These are phyloP conservation scores for Tiliacea aurago DNA, from an alignment of 2,888 invertebrate genomes.

Conservation along the genomic window DNA sequence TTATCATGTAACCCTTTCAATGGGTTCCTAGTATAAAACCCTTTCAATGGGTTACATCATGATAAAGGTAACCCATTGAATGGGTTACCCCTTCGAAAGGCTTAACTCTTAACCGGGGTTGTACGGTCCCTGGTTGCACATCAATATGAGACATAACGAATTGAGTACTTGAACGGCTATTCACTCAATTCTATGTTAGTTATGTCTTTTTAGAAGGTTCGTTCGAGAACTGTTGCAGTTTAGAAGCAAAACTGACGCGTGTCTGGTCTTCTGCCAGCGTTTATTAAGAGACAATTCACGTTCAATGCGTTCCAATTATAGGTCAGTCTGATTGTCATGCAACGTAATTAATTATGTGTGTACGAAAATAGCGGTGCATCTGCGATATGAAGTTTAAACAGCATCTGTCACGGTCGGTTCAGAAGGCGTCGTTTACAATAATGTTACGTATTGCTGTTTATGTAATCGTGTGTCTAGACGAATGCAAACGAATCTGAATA, in stretches of 20 bases:
- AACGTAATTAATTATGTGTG: constrained; percentile 60
- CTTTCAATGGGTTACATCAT: no score
- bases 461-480: constrained; percentile 41
- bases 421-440: constrained; percentile 14
- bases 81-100: no score
- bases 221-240: constrained; percentile 28
- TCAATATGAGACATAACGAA: constrained; percentile 62
- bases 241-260: constrained; percentile 51
- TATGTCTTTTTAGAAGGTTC: constrained; percentile 18
- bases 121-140: no score
- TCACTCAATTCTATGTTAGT: constrained; percentile 33
- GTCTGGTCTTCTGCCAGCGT: constrained; percentile 79
- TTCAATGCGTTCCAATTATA: constrained; percentile 76
- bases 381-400: constrained; percentile 38
- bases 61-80: no score
- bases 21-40: no score
- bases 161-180: constrained; percentile 56
- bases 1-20: no score
- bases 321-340: constrained; percentile 62
- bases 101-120: no score
- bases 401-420: constrained; percentile 12
- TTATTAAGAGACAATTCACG: constrained; percentile 76
- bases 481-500: constrained; percentile 45
- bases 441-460: constrained; percentile 38
- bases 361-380: constrained; percentile 58